Evolutionary conservation across 2,797 vertebrate genomes (phyloP).

Genomic region (Amazona finschi): DNA sequence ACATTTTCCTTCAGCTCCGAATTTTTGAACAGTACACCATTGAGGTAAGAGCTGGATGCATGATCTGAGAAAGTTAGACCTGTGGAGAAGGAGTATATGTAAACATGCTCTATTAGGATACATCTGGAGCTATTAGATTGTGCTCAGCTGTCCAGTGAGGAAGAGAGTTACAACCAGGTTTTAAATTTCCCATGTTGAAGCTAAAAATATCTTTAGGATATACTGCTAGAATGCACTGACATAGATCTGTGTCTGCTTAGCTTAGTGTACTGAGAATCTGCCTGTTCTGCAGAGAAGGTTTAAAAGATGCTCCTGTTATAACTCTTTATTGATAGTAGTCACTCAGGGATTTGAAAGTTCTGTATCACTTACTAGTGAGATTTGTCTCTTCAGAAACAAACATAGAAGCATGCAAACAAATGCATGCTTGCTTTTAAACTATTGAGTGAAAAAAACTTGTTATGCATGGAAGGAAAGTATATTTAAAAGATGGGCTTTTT

Average conservation of each 20-base stretch:
- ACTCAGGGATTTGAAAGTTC: not conserved
- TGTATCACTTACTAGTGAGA: not conserved
- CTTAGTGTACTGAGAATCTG: not conserved
- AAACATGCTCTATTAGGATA: not conserved
- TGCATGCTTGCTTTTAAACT: not conserved
- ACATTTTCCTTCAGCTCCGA: slow-evolving; percentile 94
- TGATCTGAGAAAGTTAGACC: not conserved
- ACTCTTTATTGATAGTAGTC: not conserved
- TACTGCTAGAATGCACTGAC: not conserved
- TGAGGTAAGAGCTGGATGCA: slow-evolving; percentile 69
- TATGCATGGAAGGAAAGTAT: not conserved
- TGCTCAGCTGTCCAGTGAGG: not conserved
- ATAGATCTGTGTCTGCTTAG: not conserved
- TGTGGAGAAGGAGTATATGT: not conserved
- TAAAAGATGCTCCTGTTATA: not conserved
- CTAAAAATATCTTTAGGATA: not conserved
- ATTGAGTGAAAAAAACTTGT: not conserved
- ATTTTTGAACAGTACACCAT: slow-evolving; percentile 95
- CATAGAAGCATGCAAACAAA: not conserved
- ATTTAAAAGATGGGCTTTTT: not conserved
- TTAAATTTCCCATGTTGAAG: not conserved
- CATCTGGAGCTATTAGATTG: not conserved
- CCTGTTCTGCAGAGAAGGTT: not conserved
- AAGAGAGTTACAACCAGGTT: not conserved
- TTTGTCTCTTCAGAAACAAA: not conserved